phyloP scores from a whole-genome alignment of 53 echinoderm and acorn worm species.

The Holothuria scabra region DNA sequence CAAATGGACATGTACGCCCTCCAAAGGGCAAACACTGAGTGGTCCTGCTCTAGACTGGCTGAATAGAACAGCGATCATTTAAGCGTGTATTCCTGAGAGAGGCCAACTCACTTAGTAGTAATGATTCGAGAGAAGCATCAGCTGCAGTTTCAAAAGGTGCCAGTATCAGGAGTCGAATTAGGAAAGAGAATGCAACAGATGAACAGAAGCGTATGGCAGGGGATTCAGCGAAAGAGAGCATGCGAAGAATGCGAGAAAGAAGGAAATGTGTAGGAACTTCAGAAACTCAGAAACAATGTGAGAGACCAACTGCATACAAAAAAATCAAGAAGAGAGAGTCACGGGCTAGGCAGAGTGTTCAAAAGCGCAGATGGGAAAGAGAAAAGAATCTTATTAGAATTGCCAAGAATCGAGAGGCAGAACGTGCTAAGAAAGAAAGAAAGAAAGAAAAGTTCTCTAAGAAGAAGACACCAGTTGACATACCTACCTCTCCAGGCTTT shows the following conservation, averaged over 20 bases:
- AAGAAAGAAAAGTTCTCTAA: not conserved
- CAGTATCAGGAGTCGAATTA: constrained; percentile 1
- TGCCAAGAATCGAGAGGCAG: too few species aligned
- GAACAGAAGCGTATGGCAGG: not conserved
- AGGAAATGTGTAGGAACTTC: too few species aligned
- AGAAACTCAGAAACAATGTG: not conserved
- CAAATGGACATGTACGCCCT: too few species aligned
- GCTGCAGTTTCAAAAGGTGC: not conserved
- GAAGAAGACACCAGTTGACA: constrained; percentile 1
- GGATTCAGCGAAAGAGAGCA: not conserved
- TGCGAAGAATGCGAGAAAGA: not conserved
- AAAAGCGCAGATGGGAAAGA: constrained; percentile 23
- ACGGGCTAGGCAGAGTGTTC: not conserved
- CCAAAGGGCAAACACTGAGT: too few species aligned
- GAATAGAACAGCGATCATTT: not conserved
- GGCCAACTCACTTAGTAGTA: not conserved
- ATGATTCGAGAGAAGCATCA: not conserved
- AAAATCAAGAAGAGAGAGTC: not conserved
- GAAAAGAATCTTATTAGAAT: too few species aligned
- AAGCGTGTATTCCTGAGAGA: not conserved
- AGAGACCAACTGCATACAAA: not conserved
- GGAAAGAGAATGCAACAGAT: not conserved
- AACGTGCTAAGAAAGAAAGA: constrained; percentile 9
- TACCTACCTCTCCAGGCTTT: constrained; percentile 18
- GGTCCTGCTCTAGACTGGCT: not conserved